Evolutionary conservation across 2,797 vertebrate species (phyloP), one percentile per base, ranked within the genome.

Genomic region (Apogon hyalosoma): DNA sequence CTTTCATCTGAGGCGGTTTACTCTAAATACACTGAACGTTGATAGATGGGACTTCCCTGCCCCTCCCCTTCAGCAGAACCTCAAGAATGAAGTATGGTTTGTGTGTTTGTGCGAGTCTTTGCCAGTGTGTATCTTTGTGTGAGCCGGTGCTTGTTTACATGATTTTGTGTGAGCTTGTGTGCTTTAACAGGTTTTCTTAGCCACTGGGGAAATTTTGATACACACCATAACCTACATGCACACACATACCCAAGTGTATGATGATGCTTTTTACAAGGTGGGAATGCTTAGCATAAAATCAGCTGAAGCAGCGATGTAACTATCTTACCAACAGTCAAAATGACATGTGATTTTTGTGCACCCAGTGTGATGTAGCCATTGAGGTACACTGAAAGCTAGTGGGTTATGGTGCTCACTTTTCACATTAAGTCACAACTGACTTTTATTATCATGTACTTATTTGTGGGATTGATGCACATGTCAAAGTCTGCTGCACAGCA

Each of bases 11-110:
- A 61, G 62, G 41, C 36, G 51, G 56, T 89, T 87, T 83, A 61
- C 69, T 89, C 71, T 91, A 85, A 92, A 88, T 64, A 65, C 67
- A 64, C 63, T 63, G 90, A 87, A 83, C 50, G 9, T 79, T 92
- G 80, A 86, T 89, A 62, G 80, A 85, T 90, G 83, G 73, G 75
- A 63, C 19, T 86, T 82, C 41, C 60, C 24, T 52, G 60, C 79
- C 75, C 60, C 57, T 85, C 66, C 88, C 64, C 31, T 67, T 84
- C 46, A 75, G 73, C 74, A 64, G 46, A 80, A 73, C 73, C 61
- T 69, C 55, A 56, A 65, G 54, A 76, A 73, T 64, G 45, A 81
- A 82, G 70, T 73, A 79, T 68, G 42, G 65, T 40, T 11, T 39
- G 10, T 33, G 49, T 80, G 61, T 19, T 19, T 54, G 67, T 43